Base-by-base conservation (phyloP, 2,888 invertebrate species). In the Subacronicta megacephala region DNA sequence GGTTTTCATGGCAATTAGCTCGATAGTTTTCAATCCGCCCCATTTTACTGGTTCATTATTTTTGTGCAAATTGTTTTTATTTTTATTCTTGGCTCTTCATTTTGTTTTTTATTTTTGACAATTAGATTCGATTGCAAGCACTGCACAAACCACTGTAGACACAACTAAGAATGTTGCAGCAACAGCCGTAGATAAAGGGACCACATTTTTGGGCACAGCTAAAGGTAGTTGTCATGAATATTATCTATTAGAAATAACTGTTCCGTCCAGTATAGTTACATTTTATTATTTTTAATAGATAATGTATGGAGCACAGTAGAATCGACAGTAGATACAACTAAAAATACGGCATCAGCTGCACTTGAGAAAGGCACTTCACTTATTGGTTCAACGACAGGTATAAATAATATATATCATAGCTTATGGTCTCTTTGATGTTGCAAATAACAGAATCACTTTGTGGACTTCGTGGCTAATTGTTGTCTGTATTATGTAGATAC, bases 251-350 rank as follows among this genome's bases (percentile, higher is more conserved):
- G 46, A 10, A 49, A 17, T 41, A 35, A 31, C n/a, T n/a, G 17
- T 43, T 23, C 10, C 10, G n/a, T 43, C 20, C 12, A 36, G 6
- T 15, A 36, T 26, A 45, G 16, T 44, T 20, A 42, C 2, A 7
- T 52, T 16, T 47, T 52, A 16, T 59, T 35, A 35, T 53, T 59
- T 67, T 38, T 73, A 75, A 23, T 80, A 85, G 83, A 84, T 66
- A 83, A 81, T 15, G 73, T 87, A 52, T 62, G 82, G 46, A 82
- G 62, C 53, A 78, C 82, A 18, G 72, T 81, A 6, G 67, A 75
- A 37, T 71, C 73, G 4, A 82, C 85, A 37, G 78, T 86, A 74
- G 86, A 88, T 31, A 79, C 78, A 13, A 84, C 85, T 10, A 88
- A 87, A 70, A 85, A 81, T 65, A 77, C 75, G 7, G 83, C 85